These are phyloP conservation scores for Blera fallax DNA, from an alignment of 2,888 invertebrate genomes.

Conservation along the genomic window DNA sequence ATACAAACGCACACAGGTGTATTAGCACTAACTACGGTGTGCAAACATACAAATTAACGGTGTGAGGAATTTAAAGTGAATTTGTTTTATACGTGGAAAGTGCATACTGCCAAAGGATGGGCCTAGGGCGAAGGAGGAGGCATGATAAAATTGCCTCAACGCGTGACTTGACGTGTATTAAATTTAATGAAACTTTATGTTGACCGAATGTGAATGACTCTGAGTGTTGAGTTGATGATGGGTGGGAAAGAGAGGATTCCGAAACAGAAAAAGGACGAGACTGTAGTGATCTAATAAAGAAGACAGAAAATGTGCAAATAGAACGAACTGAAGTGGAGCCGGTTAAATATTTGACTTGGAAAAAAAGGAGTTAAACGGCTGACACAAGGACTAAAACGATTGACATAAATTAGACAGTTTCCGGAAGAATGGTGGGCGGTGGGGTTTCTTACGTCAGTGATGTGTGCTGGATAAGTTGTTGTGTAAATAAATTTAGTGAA, in stretches of 20 bases:
- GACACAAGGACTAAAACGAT: constrained; percentile 39
- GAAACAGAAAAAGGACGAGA: constrained; percentile 15
- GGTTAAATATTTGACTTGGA: constrained; percentile 62
- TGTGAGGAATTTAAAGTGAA: constrained; percentile 43
- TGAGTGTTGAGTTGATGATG: constrained; percentile 13
- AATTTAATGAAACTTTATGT: constrained; percentile 61
- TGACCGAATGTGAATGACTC: constrained; percentile 64
- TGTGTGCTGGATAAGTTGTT: not conserved
- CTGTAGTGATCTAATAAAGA: constrained; percentile 33
- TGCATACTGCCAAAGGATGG: constrained; percentile 29
- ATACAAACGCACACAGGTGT: not conserved
- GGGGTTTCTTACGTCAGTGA: not conserved
- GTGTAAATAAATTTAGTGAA: no score
- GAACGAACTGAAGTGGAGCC: constrained; percentile 43
- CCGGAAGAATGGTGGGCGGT: not conserved
- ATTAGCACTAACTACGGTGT: not conserved
- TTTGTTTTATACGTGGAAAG: constrained; percentile 29
- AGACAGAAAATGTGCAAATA: constrained; percentile 51
- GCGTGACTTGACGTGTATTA: constrained; percentile 52
- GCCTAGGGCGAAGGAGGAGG: not conserved
- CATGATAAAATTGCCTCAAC: constrained; percentile 21
- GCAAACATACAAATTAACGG: constrained; percentile 45
- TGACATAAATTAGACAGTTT: constrained; percentile 18
- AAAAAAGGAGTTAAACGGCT: constrained; percentile 26
- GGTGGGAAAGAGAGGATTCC: not conserved